These are phyloP conservation scores for Phymatocera aterrima DNA, from an alignment of 2,888 invertebrate species.

Conservation along the genomic window DNA sequence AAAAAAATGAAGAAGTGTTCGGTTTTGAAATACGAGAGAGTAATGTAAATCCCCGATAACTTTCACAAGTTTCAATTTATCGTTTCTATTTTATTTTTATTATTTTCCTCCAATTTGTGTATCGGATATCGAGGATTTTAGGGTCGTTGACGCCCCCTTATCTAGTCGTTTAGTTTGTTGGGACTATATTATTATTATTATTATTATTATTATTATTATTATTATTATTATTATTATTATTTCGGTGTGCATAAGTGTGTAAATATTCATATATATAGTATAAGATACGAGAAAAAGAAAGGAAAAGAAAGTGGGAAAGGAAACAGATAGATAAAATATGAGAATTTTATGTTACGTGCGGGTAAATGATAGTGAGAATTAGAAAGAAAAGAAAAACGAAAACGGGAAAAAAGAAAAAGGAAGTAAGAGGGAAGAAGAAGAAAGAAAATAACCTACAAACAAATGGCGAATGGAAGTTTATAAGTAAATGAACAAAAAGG, in stretches of 20 bases:
- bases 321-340: neutral
- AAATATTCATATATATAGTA: neutral
- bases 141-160: constrained; percentile 29
- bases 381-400: neutral
- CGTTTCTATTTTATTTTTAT: neutral
- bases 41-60: neutral
- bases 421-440: neutral
- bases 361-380: neutral
- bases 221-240: neutral
- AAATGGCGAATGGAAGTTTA: constrained; percentile 11
- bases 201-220: neutral
- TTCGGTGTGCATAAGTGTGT: constrained; percentile 20
- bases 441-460: neutral
- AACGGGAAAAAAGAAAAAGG: neutral
- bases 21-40: constrained; percentile 9
- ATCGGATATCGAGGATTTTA: neutral
- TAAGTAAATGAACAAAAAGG: constrained; percentile 28
- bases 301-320: neutral
- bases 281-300: neutral
- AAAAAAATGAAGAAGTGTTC: no score
- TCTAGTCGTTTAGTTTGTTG: constrained; percentile 44
- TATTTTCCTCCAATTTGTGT: neutral
- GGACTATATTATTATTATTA: constrained; percentile 12
- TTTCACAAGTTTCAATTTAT: neutral
- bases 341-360: no score